A percentile compares a stretch with the other conserved stretches of the same genome.
phyloP scores from a whole-genome alignment of 2,888 invertebrate genomes.

The Pheosia gnoma region DNA sequence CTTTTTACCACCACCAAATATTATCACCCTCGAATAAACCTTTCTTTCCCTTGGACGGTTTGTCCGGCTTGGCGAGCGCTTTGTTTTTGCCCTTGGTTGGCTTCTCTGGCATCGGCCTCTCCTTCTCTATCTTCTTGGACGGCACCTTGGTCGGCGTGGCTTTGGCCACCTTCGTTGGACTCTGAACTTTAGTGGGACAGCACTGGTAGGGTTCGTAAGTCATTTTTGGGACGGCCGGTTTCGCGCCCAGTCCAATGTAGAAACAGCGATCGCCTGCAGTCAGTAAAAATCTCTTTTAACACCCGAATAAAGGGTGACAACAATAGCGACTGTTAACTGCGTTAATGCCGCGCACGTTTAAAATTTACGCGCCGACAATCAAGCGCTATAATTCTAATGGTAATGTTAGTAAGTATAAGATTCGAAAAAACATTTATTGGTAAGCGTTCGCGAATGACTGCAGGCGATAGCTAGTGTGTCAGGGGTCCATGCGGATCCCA shows the following conservation, averaged over 20 bases:
- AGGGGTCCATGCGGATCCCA: conserved; percentile 81
- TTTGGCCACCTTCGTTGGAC: conserved; percentile 92
- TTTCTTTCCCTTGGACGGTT: conserved; percentile 87
- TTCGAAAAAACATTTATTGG: conserved; percentile 76
- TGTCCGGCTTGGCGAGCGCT: conserved; percentile 83
- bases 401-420: conserved; percentile 80
- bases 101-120: conserved; percentile 69
- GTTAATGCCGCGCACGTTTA: conserved; percentile 77
- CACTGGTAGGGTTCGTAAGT: conserved; percentile 96
- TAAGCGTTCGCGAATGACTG: conserved; percentile 85
- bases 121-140: conserved; percentile 77
- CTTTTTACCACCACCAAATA: conserved; percentile 91
- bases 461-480: conserved; percentile 85
- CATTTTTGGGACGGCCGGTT: conserved; percentile 89
- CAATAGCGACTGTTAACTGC: conserved; percentile 69
- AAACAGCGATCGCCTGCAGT: conserved; percentile 98
- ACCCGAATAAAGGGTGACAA: conserved; percentile 72
- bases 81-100: conserved; percentile 77
- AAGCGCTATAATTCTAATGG: conserved; percentile 77
- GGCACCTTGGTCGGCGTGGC: conserved; percentile 86
- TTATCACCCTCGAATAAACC: conserved; percentile 94
- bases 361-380: conserved; percentile 65
- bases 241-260: conserved; percentile 97
- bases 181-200: conserved; percentile 93
- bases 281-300: conserved; percentile 93